phyloP scores from a whole-genome alignment of 2,797 vertebrate genomes.

The Dendrocincla fuliginosa region DNA sequence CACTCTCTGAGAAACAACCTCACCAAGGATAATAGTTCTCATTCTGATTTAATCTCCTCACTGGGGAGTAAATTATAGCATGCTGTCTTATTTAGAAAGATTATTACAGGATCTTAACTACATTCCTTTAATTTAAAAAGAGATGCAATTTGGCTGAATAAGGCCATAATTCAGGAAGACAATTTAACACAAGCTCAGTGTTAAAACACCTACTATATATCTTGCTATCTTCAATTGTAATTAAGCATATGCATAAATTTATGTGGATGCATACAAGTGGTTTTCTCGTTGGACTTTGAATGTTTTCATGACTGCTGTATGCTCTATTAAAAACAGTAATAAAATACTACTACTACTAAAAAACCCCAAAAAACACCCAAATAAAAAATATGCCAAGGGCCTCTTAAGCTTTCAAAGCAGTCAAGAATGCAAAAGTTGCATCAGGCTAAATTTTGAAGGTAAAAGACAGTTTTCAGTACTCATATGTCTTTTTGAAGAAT shows the following conservation, averaged over 20 bases:
- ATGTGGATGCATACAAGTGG: neutral
- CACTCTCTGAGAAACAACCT: neutral
- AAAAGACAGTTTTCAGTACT: slow-evolving; percentile 3
- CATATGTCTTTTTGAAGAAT: neutral
- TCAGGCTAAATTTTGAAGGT: neutral
- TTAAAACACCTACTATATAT: neutral
- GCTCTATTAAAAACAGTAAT: neutral
- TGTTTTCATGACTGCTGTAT: neutral
- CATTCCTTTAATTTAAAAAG: slow-evolving; percentile 21
- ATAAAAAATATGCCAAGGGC: neutral
- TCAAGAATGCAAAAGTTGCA: neutral
- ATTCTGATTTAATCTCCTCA: slow-evolving; percentile 7
- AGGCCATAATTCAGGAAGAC: neutral
- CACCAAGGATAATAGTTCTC: neutral
- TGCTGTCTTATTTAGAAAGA: neutral
- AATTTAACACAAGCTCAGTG: neutral
- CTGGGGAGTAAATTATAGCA: slow-evolving; percentile 5
- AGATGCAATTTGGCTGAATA: neutral
- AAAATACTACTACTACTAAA: neutral
- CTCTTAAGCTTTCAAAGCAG: slow-evolving; percentile 1
- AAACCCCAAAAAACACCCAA: neutral
- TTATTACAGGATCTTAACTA: slow-evolving; percentile 7
- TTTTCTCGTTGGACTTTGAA: neutral
- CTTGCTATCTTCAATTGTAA: neutral
- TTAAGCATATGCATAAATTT: neutral